These are phyloP conservation scores for Phrynocephalus versicolor DNA, from an alignment of 2,113 vertebrate species.

Conservation along the genomic window DNA sequence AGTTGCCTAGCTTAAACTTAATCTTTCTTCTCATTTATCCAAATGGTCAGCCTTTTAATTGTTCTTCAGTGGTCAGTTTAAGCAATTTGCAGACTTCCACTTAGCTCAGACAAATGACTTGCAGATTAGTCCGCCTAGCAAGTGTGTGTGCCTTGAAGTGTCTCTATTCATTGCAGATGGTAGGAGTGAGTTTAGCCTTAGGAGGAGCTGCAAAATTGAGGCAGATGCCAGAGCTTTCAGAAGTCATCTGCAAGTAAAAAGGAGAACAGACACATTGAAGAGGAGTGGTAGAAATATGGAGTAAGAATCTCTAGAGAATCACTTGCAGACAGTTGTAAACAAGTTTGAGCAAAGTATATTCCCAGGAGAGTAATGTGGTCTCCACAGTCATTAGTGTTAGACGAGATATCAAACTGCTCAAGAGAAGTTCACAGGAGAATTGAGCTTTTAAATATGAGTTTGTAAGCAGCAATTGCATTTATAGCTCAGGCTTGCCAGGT, in stretches of 20 bases:
- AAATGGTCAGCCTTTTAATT: background rate
- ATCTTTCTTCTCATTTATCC: background rate
- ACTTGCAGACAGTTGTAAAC: conserved; percentile 30
- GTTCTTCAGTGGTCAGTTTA: background rate
- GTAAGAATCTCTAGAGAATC: background rate
- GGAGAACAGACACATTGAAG: background rate
- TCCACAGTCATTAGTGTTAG: conserved; percentile 9
- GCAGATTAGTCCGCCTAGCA: background rate
- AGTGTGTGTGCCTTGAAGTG: background rate
- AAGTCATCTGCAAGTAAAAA: background rate
- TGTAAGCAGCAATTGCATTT: background rate
- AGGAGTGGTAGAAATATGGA: background rate
- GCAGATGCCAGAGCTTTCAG: background rate
- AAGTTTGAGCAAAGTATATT: background rate
- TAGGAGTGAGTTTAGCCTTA: background rate
- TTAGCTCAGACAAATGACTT: background rate
- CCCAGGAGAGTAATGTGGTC: rapidly evolving
- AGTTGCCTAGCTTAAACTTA: background rate
- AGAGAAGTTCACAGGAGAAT: background rate
- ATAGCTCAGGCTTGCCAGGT: background rate
- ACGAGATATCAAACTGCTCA: rapidly evolving
- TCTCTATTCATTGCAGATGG: background rate
- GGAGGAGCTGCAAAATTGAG: background rate
- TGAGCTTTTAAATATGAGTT: background rate
- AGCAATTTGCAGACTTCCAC: background rate